Conservation (phyloP, 2,113 vertebrate genomes). For the Polypterus bichir region DNA sequence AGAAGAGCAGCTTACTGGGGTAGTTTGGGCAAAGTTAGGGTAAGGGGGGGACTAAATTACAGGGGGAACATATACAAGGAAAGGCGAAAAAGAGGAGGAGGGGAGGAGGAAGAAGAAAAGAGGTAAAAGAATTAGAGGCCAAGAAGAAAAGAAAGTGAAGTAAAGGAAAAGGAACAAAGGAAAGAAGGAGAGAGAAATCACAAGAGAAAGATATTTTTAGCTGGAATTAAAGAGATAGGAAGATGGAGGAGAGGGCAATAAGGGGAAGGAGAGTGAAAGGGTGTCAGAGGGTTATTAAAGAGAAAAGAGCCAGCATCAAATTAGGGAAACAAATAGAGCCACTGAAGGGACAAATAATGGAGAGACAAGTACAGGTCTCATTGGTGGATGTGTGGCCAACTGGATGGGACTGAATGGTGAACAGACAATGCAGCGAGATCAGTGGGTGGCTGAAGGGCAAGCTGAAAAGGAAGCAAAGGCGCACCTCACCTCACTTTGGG, state of each 20-base stretch:
- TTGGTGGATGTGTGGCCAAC: too few relatives aligned
- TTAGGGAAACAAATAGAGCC: too few relatives aligned
- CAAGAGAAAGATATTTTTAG: not conserved
- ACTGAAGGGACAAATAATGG: too few relatives aligned
- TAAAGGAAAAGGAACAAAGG: not conserved
- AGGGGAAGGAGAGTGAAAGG: conserved; percentile 1
- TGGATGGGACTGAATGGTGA: too few relatives aligned
- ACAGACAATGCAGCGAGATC: too few relatives aligned
- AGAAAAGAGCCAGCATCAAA: not conserved
- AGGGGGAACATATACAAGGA: not conserved
- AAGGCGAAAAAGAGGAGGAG: conserved; percentile 4
- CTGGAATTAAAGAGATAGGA: not conserved
- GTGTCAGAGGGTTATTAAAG: conserved; percentile 3
- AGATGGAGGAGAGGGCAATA: not conserved
- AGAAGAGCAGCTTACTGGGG: conserved; percentile 31
- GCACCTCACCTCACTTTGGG: too few relatives aligned
- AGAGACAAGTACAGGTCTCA: too few relatives aligned
- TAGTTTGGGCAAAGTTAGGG: conserved; percentile 25
- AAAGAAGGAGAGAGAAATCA: not conserved
- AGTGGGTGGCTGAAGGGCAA: too few relatives aligned
- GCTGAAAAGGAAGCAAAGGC: too few relatives aligned
- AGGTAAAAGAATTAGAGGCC: not conserved
- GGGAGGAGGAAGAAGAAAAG: conserved; percentile 8
- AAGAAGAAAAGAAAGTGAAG: not conserved
- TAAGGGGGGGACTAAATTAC: conserved; percentile 11